Evolutionary conservation across 1,140 invertebrate species (phyloP), one percentile per base, ranked within the genome.

Genomic region (Acromyrmex echinatior): DNA sequence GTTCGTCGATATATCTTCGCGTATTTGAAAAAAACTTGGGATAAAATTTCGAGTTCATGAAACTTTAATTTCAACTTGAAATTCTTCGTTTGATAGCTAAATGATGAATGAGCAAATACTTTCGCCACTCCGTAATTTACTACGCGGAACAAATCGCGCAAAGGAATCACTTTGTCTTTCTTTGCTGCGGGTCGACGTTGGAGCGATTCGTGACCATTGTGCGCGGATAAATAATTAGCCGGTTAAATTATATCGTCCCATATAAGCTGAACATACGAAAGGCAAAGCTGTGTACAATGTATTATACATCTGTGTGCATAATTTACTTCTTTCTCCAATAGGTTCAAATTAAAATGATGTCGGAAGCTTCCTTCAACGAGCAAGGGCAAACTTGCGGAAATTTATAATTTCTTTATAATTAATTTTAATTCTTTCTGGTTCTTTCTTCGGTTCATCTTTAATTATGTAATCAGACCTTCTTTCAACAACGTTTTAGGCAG

Each of bases 371-470:
- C 62, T 53, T 16, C 56, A 16, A 21, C 9, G 7, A 51, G 39
- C 68, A 9, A 14, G 51, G 63, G 10, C 18, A 58, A 79, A 39
- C 21, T 78, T 49, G 56, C 16, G 28, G 45, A 88, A 78, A 45
- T 80, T 21, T 21, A 21, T 21, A 21, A 21, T 21, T 21, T 21
- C 88, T 65, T 74, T 4, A 39, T 21, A 70, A 70, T 85, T 21
- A 18, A 62, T 21, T 62, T 89, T 89, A 87, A 90, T 84, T 62
- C 18, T 28, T 18, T n/a, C 49, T 12, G n/a, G n/a, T 39, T 39
- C 35, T 39, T 39, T 39, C 28, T 51, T 62, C 4, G 63, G 5
- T 68, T 81, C 10, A 70, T 45, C n/a, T 51, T 16, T 12, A 18
- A 35, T 89, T 82, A 28, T 65, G 21, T 25, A 21, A 35, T 21